Conservation (phyloP, 53 echinoderm and acorn worm genomes). For the Hippasteria phrygiana region DNA sequence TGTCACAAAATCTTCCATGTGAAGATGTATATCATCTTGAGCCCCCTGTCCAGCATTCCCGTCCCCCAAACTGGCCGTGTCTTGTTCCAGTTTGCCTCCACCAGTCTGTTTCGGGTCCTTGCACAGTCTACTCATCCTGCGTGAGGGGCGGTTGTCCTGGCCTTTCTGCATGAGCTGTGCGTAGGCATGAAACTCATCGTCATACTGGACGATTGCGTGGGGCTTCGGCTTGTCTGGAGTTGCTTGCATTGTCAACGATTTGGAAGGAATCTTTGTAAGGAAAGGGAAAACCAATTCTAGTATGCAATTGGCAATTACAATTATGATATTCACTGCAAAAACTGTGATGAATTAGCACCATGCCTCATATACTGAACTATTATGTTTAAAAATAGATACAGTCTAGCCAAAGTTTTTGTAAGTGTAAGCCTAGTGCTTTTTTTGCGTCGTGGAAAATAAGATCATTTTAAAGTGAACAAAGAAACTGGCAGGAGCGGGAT, state of each 20-base stretch:
- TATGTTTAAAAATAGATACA: no score
- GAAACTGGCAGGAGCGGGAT: no score
- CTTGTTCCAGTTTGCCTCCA: background rate
- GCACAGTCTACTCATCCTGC: slow-evolving; percentile 31
- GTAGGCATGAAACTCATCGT: slow-evolving; percentile 70
- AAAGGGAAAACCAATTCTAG: no score
- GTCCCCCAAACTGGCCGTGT: background rate
- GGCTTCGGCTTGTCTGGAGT: slow-evolving; percentile 4
- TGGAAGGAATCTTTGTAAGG: background rate
- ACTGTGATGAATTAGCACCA: no score
- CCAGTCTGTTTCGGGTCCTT: background rate
- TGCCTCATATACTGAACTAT: no score
- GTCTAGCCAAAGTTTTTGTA: no score
- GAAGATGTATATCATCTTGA: background rate
- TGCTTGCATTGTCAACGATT: slow-evolving; percentile 17
- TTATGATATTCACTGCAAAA: background rate
- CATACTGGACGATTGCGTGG: slow-evolving; percentile 34
- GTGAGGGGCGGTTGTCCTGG: slow-evolving; percentile 28
- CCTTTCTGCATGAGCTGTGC: slow-evolving; percentile 48
- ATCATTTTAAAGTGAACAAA: no score
- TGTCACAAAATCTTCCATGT: slow-evolving; percentile 36
- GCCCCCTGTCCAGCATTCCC: background rate
- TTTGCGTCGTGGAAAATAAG: no score
- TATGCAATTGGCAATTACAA: no score
- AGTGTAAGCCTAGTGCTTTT: no score